phyloP scores from a whole-genome alignment of 2,888 invertebrate species.

The Mesorhabditis sp. region DNA sequence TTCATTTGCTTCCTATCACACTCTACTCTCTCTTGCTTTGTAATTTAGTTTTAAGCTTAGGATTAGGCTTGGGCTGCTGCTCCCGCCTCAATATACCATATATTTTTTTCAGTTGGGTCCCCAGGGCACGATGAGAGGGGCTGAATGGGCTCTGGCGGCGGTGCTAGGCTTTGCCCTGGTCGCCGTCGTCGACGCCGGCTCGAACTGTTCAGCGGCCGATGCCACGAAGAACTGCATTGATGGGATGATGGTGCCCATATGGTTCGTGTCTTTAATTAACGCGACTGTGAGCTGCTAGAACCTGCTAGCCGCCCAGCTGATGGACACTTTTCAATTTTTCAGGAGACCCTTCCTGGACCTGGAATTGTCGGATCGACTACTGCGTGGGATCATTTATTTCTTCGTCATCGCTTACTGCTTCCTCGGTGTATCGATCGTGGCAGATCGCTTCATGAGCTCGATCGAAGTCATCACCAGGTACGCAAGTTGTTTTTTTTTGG shows the following conservation, averaged over 20 bases:
- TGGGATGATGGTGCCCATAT: conserved; percentile 82
- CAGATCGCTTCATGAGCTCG: conserved; percentile 97
- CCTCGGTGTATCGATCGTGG: conserved; percentile 96
- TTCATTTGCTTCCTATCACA: too few species aligned
- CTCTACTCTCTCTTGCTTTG: too few species aligned
- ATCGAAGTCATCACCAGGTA: conserved; percentile 88
- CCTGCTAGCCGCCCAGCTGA: neutral
- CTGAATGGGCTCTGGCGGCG: too few species aligned
- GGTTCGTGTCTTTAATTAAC: conserved; percentile 63
- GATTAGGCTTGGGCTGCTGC: too few species aligned
- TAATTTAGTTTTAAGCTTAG: too few species aligned
- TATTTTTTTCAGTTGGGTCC: too few species aligned
- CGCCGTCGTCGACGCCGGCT: conserved; percentile 31
- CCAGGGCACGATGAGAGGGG: too few species aligned
- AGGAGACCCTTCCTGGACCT: conserved; percentile 56
- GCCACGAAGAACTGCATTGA: conserved; percentile 69
- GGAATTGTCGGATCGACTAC: conserved; percentile 36
- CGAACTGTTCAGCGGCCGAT: conserved; percentile 56
- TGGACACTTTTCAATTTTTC: conserved; percentile 14
- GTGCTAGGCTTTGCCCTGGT: too few species aligned
- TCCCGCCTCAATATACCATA: too few species aligned
- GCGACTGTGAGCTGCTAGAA: neutral
- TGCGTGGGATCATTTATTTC: conserved; percentile 83
- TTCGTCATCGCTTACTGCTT: conserved; percentile 84
- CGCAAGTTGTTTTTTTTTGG: too few species aligned